Percentiles rank a stretch among this genome's conserved stretches.
These are phyloP conservation scores for Synergus japonicus DNA, from an alignment of 2,888 invertebrate species.

Conservation along the genomic window DNA sequence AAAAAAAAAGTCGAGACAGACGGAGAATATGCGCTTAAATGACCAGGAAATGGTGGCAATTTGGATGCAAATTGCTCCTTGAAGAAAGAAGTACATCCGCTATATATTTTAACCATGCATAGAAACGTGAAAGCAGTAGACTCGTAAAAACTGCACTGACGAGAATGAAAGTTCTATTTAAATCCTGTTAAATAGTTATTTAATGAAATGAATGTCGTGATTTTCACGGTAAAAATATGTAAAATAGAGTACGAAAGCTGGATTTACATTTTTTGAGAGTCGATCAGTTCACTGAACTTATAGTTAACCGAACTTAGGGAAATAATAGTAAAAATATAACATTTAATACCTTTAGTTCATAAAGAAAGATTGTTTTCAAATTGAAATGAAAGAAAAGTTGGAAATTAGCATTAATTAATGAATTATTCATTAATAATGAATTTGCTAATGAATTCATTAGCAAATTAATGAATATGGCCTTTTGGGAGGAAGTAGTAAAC, in stretches of 20 bases:
- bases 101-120: conserved; percentile 4
- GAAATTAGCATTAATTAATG: no score
- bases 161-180: conserved; percentile 26
- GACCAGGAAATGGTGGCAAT: conserved; percentile 11
- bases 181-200: conserved; percentile 23
- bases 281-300: not conserved
- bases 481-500: conserved; percentile 11
- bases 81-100: not conserved
- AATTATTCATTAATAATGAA: no score
- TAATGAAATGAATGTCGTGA: not conserved
- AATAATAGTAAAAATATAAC: not conserved
- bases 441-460: no score
- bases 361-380: not conserved
- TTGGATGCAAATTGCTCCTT: conserved; percentile 22
- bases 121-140: conserved; percentile 24
- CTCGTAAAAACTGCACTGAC: conserved; percentile 24
- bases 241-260: not conserved
- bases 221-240: not conserved
- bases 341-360: not conserved
- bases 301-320: not conserved
- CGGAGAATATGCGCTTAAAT: not conserved
- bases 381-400: not conserved
- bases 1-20: not conserved
- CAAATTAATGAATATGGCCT: not conserved
- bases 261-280: conserved; percentile 17